Evolutionary conservation across 2,888 invertebrate species (phyloP).

Genomic region (Anagyrus pseudococci): DNA sequence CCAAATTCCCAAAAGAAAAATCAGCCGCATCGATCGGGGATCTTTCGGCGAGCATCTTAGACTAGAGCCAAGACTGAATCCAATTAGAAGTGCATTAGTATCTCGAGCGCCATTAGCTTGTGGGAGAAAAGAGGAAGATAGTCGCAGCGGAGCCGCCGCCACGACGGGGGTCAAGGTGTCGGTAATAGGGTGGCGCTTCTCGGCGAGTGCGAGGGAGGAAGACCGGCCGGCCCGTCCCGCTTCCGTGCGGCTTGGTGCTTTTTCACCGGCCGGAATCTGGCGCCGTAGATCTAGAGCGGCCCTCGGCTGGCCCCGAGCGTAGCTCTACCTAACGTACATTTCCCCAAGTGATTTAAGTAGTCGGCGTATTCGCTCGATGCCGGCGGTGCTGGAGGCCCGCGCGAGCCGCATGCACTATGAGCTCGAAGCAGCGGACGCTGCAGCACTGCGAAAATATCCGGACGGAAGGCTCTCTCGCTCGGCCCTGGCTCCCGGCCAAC

Average conservation of each 20-base stretch:
- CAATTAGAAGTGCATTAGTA: neutral
- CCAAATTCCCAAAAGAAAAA: neutral
- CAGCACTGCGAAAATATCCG: conserved; percentile 21
- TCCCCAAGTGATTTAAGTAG: conserved; percentile 54
- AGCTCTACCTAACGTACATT: conserved; percentile 9
- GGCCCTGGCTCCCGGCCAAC: conserved; percentile 26
- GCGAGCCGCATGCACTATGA: conserved; percentile 46
- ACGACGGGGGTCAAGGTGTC: no score
- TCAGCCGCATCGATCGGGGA: neutral
- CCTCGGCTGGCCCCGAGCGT: conserved; percentile 28
- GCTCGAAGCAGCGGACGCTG: conserved; percentile 25
- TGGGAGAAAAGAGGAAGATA: neutral
- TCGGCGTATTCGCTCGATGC: conserved; percentile 27
- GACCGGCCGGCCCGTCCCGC: neutral
- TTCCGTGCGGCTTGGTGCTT: conserved; percentile 38
- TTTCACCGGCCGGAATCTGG: conserved; percentile 36
- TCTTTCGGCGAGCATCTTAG: neutral
- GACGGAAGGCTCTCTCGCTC: no score
- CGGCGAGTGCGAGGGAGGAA: no score
- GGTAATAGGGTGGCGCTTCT: no score
- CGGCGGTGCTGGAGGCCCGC: conserved; percentile 33
- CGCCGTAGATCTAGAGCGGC: conserved; percentile 20
- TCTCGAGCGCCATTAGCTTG: neutral
- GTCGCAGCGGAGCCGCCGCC: neutral
- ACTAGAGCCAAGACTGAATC: no score